These are phyloP conservation scores for Eidolon helvum DNA, from an alignment of 2,113 vertebrate genomes.

Conservation along the genomic window DNA sequence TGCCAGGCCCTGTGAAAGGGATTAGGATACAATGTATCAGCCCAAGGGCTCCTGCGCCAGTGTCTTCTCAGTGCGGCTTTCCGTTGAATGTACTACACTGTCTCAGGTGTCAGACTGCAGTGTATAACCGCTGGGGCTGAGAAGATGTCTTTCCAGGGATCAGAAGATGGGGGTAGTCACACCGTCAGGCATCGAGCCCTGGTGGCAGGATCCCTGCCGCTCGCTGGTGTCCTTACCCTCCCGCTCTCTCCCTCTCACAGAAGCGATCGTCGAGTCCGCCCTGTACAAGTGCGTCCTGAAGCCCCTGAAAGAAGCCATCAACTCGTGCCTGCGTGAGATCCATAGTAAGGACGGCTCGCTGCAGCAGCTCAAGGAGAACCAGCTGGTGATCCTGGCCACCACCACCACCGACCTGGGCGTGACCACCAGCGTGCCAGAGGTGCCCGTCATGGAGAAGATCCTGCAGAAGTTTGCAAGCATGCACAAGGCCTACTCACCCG, in stretches of 20 bases:
- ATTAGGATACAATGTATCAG: too few species aligned
- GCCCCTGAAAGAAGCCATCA: constrained; percentile 90
- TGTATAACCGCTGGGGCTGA: neutral
- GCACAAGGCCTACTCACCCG: constrained; percentile 95
- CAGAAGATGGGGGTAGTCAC: neutral
- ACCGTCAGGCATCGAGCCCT: accelerated
- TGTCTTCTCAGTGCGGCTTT: neutral
- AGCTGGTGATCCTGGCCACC: constrained; percentile 90
- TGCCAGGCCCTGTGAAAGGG: neutral
- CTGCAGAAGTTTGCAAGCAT: constrained; percentile 89
- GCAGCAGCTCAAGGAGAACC: constrained; percentile 92
- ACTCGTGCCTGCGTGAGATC: constrained; percentile 89
- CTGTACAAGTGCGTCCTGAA: constrained; percentile 97
- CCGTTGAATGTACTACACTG: accelerated
- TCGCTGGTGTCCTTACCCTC: neutral
- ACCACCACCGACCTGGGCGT: constrained; percentile 95
- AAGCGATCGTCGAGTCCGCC: constrained; percentile 91
- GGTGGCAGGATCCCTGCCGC: neutral
- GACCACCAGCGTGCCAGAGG: constrained; percentile 94
- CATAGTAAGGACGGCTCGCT: constrained; percentile 85
- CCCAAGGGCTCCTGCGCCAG: neutral
- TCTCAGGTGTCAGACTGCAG: accelerated
- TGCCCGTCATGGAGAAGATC: constrained; percentile 93
- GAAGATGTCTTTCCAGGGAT: neutral
- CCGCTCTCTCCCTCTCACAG: constrained; percentile 75